Base-by-base conservation (phyloP, 2,113 vertebrate genomes). In the Cynocephalus volans region DNA sequence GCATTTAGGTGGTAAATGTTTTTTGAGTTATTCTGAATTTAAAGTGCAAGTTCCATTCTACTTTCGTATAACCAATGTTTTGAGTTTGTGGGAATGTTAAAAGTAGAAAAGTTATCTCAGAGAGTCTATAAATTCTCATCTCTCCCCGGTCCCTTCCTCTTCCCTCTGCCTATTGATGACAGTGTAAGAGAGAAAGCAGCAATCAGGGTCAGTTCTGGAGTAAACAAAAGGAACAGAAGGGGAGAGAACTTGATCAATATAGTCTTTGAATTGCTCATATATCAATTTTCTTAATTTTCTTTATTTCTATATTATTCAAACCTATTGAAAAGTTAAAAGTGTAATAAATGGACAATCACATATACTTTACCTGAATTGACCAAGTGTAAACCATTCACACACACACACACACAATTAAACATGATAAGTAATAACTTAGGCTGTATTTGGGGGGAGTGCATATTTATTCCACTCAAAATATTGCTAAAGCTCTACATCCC, bases 231-330 rank as follows among this genome's bases (percentile, higher is more conserved):
- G 2, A 23, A 8, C 2, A 21, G 3, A 52, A 13, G 1, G 36
- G 2, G 52, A 21, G 31, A 33, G 6, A 36, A 36, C 14, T 19
- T 52, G 3, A 21, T 23, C 1, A 17, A 0, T 2, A 58, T 8
- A 31, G 11, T 18, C 3, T 90, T 19, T 62, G 18, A 41, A 67
- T 17, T 31, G 14, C 18, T 90, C 21, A 19, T 1, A 0, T 81
- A 41, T 19, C 8, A 10, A 10, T 5, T 79, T 54, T 52, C 19
- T 28, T 52, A 8, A 67, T 85, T 91, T 21, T 24, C 62, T 56
- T 9, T 76, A 58, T 48, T n/a, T 45, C 18, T 64, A 14, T 8
- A 36, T 60, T 80, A 64, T 56, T 33, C 1, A 60, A 60, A 48
- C 5, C 15, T 33, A 70, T 10, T 36, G 45, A 50, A 70, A 89